Evolutionary conservation across 2,797 vertebrate genomes (phyloP), one percentile per base, ranked within the genome.

Genomic region (Allobates femoralis): DNA sequence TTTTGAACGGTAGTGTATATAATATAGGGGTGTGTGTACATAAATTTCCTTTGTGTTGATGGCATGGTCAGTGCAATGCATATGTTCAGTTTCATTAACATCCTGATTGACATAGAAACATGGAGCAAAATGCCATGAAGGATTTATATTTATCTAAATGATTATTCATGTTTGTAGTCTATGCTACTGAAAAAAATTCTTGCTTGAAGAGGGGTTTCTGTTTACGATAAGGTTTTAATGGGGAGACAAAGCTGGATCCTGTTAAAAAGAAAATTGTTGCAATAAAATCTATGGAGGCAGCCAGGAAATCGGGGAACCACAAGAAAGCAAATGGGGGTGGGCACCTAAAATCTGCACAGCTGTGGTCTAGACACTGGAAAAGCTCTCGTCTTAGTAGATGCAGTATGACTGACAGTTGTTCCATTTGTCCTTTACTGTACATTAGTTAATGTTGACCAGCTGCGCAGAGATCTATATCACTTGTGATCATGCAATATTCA

Each of bases 331-430:
- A 74, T 46, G 2, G 0, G 1, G 1, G 5, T 30, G 32, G 19
- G 19, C 18, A 69, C 21, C 5, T 7, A 28, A 28, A 51, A 51
- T 19, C 28, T 55, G 75, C 28, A 77, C 75, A 77, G 75, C 75
- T 77, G 75, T 77, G 75, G 75, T 77, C 50, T 77, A 55, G 75
- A 77, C 75, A 32, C 18, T 4, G 30, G 74, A 32, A 56, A 10
- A 23, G 51, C 51, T 4, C 75, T 51, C 28, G 75, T 55, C 50
- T 56, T 32, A 55, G 26, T 21, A 32, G 26, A 77, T 74, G 75
- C 75, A 55, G 53, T 53, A 32, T 77, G 50, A 77, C 30, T 77
- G 74, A 55, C 50, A 19, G 26, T 55, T 76, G 74, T 53, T 50
- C 28, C 50, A 55, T 30, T 55, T 55, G 46, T n/a, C 69, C 69